phyloP scores from a whole-genome alignment of 2,113 vertebrate genomes.

The Chaetura pelagica region DNA sequence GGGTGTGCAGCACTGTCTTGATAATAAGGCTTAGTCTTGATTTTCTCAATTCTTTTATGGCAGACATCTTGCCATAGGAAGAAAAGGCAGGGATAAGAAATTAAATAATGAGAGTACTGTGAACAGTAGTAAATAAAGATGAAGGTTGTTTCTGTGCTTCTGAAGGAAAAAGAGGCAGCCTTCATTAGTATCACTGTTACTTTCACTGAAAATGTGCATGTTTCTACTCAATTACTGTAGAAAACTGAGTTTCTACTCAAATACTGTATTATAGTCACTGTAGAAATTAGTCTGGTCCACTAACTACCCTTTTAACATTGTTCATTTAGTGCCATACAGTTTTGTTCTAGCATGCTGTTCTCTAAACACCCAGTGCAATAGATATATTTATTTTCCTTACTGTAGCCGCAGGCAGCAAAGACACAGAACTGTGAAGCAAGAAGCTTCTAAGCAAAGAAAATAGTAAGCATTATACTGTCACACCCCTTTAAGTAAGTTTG shows the following conservation, averaged over 20 bases:
- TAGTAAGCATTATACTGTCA: background rate
- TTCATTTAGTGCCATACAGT: background rate
- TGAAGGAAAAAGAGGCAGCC: background rate
- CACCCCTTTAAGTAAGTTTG: background rate
- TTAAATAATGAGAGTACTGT: background rate
- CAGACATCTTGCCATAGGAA: background rate
- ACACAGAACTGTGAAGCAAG: background rate
- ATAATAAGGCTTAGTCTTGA: background rate
- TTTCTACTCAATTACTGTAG: background rate
- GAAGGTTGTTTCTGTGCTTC: background rate
- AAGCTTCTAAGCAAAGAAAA: background rate
- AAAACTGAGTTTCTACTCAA: background rate
- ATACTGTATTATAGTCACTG: background rate
- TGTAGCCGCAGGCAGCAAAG: background rate
- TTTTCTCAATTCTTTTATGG: background rate
- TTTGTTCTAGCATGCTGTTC: background rate
- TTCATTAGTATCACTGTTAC: background rate
- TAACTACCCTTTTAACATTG: background rate
- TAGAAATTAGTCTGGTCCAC: background rate
- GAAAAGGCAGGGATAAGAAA: background rate
- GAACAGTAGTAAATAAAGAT: background rate
- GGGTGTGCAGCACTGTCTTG: background rate
- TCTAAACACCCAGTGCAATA: accelerated
- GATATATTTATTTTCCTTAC: background rate
- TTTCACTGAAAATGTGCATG: background rate